Base-by-base conservation (phyloP, 2,113 vertebrate species). In the Orcinus orca region DNA sequence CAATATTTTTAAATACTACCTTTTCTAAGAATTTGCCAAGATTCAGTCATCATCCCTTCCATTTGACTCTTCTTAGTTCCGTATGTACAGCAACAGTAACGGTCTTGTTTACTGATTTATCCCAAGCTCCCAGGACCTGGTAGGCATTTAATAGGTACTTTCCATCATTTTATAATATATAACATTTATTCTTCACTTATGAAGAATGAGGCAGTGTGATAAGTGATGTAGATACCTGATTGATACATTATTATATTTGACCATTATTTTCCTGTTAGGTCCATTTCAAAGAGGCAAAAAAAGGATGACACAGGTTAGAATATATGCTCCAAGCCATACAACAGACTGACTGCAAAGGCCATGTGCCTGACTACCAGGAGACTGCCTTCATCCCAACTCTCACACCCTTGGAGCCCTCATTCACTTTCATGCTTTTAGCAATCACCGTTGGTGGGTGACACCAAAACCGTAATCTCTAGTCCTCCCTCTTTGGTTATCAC, bases 151-250 rank as follows among this genome's bases (percentile, higher is more conserved):
- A 26, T 31, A 84, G n/a, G 26, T 17, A 47, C 68, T 94, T 82
- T 92, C 23, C 83, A 25, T 67, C 26, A 79, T 68, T 91, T 93
- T 62, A 36, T 55, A 81, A 76, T 53, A 20, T 36, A 55, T 14
- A 77, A 3, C 21, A 33, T n/a, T 70, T 90, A 38, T 71, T 85
- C 65, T 96, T 95, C 79, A 95, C 17, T 77, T 77, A 73, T 23
- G 73, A 85, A 92, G 38, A 71, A 53, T 15, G 0, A 68, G 29
- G 12, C 5, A 53, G 18, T 71, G 2, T 80, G 58, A 20, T 41
- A 65, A 95, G 23, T 60, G 10, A 88, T 71, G 0, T 4, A 53
- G 23, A 36, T n/a, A 70, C 12, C 63, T 29, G 87, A 13, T 50
- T 76, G 41, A 80, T 38, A 53, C 9, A 58, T 82, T 29, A 67